Conservation (phyloP, 92 coral and sea anemone species). For the Montipora capitata region DNA sequence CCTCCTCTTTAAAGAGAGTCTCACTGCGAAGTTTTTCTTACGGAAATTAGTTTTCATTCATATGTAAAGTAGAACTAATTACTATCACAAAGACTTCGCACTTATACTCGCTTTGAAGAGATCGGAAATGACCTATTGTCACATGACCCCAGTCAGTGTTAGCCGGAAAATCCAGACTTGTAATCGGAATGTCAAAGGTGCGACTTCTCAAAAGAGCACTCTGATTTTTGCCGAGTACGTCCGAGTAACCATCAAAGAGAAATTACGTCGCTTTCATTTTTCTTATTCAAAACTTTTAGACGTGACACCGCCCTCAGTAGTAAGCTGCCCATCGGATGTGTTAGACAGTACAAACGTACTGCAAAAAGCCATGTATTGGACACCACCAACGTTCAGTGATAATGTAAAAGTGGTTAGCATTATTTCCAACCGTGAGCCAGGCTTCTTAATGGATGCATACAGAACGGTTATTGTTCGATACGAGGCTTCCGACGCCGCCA, state of each 20-base stretch:
- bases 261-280: neutral
- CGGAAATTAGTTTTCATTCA: too few species aligned
- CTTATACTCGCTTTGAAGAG: too few species aligned
- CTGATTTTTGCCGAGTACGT: neutral
- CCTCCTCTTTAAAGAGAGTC: too few species aligned
- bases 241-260: too few species aligned
- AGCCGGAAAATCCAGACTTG: too few species aligned
- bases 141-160: too few species aligned
- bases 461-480: slow-evolving; percentile 88
- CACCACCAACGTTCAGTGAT: slow-evolving; percentile 91
- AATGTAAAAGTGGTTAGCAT: slow-evolving; percentile 85
- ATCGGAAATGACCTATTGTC: too few species aligned
- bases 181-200: too few species aligned
- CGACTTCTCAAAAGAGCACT: too few species aligned
- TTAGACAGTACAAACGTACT: slow-evolving; percentile 39
- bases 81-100: too few species aligned
- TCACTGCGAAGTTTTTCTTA: too few species aligned
- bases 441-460: slow-evolving; percentile 80
- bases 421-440: slow-evolving; percentile 86
- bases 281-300: slow-evolving; percentile 52
- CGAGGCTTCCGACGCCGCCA: slow-evolving; percentile 88
- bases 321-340: slow-evolving; percentile 78
- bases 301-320: slow-evolving; percentile 83
- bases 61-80: too few species aligned
- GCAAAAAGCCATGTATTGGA: slow-evolving; percentile 75